Conservation (phyloP, 1,140 invertebrate species). For the Drosophila quadrilineata region DNA sequence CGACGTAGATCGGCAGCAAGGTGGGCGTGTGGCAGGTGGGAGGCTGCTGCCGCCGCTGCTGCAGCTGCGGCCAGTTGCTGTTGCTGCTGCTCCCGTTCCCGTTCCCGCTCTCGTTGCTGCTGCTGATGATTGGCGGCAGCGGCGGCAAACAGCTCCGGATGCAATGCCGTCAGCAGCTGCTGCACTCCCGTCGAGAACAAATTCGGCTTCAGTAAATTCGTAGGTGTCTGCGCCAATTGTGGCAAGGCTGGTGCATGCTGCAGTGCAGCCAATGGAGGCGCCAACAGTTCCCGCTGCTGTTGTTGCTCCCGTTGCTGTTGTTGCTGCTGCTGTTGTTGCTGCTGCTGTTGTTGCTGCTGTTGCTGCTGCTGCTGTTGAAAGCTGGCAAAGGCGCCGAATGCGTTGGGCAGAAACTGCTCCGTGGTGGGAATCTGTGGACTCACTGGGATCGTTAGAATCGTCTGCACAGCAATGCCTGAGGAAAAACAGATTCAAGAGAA, state of each 20-base stretch:
- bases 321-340: slow-evolving; percentile 44
- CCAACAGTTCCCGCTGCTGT: slow-evolving; percentile 48
- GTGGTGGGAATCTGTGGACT: slow-evolving; percentile 91
- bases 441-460: slow-evolving; percentile 95
- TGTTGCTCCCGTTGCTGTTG: slow-evolving; percentile 32
- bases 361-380: slow-evolving; percentile 68
- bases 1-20: slow-evolving; percentile 57
- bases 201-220: slow-evolving; percentile 80
- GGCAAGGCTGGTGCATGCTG: slow-evolving; percentile 66
- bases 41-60: slow-evolving; percentile 33
- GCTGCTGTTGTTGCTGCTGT: slow-evolving; percentile 45
- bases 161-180: slow-evolving; percentile 73
- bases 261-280: slow-evolving; percentile 54
- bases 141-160: slow-evolving; percentile 76
- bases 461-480: slow-evolving; percentile 95
- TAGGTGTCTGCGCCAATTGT: slow-evolving; percentile 68
- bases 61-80: slow-evolving; percentile 28
- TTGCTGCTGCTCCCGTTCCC: slow-evolving; percentile 21
- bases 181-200: slow-evolving; percentile 78
- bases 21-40: slow-evolving; percentile 56
- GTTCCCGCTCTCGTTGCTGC: slow-evolving; percentile 53
- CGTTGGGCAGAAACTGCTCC: slow-evolving; percentile 78
- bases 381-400: slow-evolving; percentile 71
- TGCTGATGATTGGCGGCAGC: slow-evolving; percentile 76
- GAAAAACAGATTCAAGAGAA: neutral